Evolutionary conservation across 2,888 invertebrate genomes (phyloP), one percentile per base, ranked within the genome.

Genomic region (Nomada ferruginata): DNA sequence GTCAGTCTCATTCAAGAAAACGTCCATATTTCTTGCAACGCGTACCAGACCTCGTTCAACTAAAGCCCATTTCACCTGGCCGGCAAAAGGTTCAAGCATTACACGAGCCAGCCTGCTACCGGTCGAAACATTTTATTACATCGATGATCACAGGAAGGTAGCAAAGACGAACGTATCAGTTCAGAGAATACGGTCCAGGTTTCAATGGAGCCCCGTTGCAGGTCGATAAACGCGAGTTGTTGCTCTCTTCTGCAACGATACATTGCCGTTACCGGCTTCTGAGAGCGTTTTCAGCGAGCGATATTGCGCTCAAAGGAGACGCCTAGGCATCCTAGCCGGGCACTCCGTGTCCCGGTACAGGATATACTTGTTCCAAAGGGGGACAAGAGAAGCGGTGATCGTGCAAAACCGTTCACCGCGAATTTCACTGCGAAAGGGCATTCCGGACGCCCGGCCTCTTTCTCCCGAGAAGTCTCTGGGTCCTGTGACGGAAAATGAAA

Each of bases 401-500:
- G 81, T 55, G 87, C 74, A 64, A 79, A 84, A 86, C 84, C 86
- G 83, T 83, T 82, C 80, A 66, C 76, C 72, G 84, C 55, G 69
- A 73, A 79, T 84, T 82, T 84, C 83, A 69, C 79, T 61, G 20
- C 47, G 47, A 11, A 47, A 44, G 29, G 63, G 53, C 59, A 64
- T 74, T 68, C 69, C 57, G 57, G 36, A 1, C 15, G 59, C 59
- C 36, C 20, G 59, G 52, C 61, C 36, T 82, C 70, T 72, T 78
- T 64, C 78, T 68, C 26, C 74, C 66, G 70, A 79, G 78, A 76
- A 76, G 81, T 69, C 83, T 83, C 69, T n/a, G 7, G 36, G 71
- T 64, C 60, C 63, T 66, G 50, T 76, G 80, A 72, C 73, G 76
- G 83, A 88, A 87, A 87, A 87, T 85, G 85, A 82, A 83, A 85